Conservation (phyloP, 2,888 invertebrate species). For the Diadegma fenestrale region DNA sequence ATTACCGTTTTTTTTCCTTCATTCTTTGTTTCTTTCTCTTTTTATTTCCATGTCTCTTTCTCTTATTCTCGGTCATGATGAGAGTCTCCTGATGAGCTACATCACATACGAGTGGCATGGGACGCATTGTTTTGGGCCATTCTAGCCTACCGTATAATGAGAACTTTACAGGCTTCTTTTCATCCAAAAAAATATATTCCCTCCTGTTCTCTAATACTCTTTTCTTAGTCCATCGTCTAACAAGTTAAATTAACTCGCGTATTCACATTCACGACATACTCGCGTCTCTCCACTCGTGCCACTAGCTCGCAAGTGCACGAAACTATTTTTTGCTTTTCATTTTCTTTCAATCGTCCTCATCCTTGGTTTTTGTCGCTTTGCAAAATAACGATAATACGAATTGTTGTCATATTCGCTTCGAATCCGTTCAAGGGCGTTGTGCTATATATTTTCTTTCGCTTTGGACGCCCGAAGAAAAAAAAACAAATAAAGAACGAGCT, state of each 20-base stretch:
- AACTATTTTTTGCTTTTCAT: background rate
- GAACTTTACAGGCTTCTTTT: background rate
- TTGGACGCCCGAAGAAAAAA: background rate
- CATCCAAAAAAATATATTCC: background rate
- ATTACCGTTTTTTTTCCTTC: conserved; percentile 8
- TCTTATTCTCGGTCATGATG: conserved; percentile 3
- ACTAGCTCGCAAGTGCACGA: background rate
- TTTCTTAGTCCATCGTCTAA: background rate
- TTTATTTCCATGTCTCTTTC: background rate
- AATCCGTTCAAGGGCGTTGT: background rate
- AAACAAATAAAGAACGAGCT: background rate
- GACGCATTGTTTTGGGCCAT: conserved; percentile 50
- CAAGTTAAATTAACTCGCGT: conserved; percentile 13
- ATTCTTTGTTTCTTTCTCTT: background rate
- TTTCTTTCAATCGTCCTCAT: background rate
- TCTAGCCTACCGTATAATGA: conserved; percentile 12
- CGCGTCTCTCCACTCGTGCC: background rate
- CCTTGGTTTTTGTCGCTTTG: background rate
- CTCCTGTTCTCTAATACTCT: background rate
- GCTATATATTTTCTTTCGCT: background rate
- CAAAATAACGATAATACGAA: background rate
- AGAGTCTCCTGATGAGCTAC: conserved; percentile 38
- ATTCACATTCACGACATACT: background rate
- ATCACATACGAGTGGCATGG: conserved; percentile 42
- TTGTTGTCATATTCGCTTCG: background rate